These are phyloP conservation scores for Megaptera novaeangliae DNA, from an alignment of 2,113 vertebrate species.

Conservation along the genomic window DNA sequence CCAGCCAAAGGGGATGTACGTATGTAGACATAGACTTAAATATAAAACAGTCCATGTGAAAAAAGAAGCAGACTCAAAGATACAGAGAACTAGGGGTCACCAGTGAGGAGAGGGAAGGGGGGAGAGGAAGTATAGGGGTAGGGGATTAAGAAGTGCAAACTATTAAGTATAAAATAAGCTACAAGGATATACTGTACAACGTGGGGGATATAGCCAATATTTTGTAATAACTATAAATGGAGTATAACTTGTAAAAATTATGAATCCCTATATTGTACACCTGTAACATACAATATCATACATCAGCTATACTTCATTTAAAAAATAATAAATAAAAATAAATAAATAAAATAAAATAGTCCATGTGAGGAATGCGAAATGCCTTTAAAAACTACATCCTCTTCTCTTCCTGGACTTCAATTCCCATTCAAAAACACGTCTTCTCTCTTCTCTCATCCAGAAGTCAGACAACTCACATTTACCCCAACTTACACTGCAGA, in stretches of 20 bases:
- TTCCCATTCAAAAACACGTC: neutral
- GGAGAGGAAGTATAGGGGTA: neutral
- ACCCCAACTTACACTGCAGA: neutral
- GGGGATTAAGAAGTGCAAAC: neutral
- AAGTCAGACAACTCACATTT: neutral
- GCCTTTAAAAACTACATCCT: neutral
- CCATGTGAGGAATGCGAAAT: neutral
- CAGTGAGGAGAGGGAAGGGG: neutral
- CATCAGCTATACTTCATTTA: neutral
- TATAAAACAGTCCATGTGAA: neutral
- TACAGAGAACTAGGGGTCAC: neutral
- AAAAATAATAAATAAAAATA: neutral
- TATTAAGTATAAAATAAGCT: neutral
- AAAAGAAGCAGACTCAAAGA: neutral
- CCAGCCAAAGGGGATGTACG: neutral
- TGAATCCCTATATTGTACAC: neutral
- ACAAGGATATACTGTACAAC: neutral
- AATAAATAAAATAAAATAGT: neutral
- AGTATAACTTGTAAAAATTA: neutral
- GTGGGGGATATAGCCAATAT: neutral
- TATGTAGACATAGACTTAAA: neutral
- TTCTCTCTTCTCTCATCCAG: neutral
- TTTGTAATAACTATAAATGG: neutral
- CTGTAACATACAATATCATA: neutral
- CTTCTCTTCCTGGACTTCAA: neutral